A percentile compares a stretch with the other conserved stretches of the same genome.
Conservation (phyloP, 2,888 invertebrate species). For the Volucella zonaria region DNA sequence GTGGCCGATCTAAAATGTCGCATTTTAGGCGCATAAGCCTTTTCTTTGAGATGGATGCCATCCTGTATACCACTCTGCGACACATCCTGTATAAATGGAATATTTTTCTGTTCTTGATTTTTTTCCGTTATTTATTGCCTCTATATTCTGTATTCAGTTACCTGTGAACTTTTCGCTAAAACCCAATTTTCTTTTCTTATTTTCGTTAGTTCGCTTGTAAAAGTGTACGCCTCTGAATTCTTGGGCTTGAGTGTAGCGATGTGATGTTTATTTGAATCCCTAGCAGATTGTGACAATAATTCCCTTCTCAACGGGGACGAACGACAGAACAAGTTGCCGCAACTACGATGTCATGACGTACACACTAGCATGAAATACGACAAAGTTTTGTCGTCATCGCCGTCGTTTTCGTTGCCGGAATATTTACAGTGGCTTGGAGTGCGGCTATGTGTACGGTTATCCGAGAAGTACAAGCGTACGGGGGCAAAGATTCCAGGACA, state of each 20-base stretch:
- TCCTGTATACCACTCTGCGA: constrained; percentile 27
- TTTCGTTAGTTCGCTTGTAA: not conserved
- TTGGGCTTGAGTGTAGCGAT: constrained; percentile 35
- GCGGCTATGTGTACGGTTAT: constrained; percentile 7
- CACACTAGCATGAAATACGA: constrained; percentile 16
- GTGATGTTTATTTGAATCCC: constrained; percentile 64
- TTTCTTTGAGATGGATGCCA: not conserved
- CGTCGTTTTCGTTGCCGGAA: not conserved
- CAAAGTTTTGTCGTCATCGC: constrained; percentile 47
- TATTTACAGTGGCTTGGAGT: constrained; percentile 27
- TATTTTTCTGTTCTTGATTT: constrained; percentile 22
- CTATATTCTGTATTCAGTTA: constrained; percentile 67
- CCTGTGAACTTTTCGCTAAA: constrained; percentile 63
- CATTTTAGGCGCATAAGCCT: too few species aligned
- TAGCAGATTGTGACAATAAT: constrained; percentile 70
- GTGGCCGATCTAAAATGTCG: too few species aligned
- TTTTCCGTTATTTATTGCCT: constrained; percentile 63
- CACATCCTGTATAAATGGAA: constrained; percentile 52
- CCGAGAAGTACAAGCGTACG: not conserved
- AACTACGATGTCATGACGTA: constrained; percentile 66
- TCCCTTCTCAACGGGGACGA: constrained; percentile 51
- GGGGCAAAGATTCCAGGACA: constrained; percentile 58
- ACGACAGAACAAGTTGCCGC: constrained; percentile 58
- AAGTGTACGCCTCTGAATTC: not conserved
- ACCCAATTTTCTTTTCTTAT: constrained; percentile 33